Evolutionary conservation across 2,888 invertebrate genomes (phyloP), one percentile per base, ranked within the genome.

Genomic region (Yponomeuta cagnagella): DNA sequence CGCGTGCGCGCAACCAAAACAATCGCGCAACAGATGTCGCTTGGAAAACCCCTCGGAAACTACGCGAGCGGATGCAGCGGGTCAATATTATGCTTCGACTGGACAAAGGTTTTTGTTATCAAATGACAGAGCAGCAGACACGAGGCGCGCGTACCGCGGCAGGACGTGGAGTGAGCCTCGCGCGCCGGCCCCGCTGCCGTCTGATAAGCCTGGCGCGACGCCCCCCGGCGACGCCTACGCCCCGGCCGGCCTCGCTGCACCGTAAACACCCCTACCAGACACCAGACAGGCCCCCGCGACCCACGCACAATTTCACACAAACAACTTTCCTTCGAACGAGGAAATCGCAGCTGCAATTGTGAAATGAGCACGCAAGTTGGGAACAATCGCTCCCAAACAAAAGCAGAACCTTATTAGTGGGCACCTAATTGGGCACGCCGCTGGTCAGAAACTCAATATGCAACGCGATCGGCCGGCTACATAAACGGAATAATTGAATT

Each of bases 21-120:
- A 88, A 86, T 82, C 84, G 80, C 77, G 78, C 83, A 85, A 85
- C 88, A 89, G 88, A 86, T 88, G 86, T 85, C 86, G 85, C 82
- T 79, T 82, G 89, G 91, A 89, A 91, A 91, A 90, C 89, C 90
- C 83, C 91, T 86, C 84, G 78, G 85, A 86, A 85, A 86, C 81
- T 86, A 85, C 88, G 88, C 89, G 83, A 77, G 84, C 80, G 84
- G 81, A 83, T 86, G 82, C 82, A 80, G 80, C 78, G 83, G 84
- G 90, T 90, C 88, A 92, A 90, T 91, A 90, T 91, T 90, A 88
- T 88, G 87, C 83, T 86, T 80, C 84, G 85, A 80, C 89, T 88
- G 90, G 91, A 92, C 92, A 92, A 92, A 92, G 91, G 92, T 89
- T 91, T 89, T 89, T 88, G 90, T 90, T 89, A 90, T 89, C 89